Percentiles rank a stretch among this genome's conserved stretches.
Evolutionary conservation across 2,797 vertebrate species (phyloP).

Genomic region (Argyrosomus regius): DNA sequence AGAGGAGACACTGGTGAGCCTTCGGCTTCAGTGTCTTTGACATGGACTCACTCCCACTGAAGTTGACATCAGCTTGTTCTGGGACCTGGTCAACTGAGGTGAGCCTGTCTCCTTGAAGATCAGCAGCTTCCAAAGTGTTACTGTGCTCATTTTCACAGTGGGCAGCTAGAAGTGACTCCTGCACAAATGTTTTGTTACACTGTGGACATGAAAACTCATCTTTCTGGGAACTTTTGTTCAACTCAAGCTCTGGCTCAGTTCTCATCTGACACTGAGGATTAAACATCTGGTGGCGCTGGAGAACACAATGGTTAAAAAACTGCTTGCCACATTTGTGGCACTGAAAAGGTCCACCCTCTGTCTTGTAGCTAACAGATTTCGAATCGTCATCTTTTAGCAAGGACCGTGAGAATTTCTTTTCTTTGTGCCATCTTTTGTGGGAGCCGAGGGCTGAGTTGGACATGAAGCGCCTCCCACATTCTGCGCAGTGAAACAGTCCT

Average conservation of each 20-base stretch:
- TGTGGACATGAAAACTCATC: constrained; percentile 56
- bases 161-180: constrained; percentile 52
- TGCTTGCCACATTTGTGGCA: constrained; percentile 81
- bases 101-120: constrained; percentile 28
- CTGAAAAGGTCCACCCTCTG: constrained; percentile 75
- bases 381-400: constrained; percentile 67
- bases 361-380: constrained; percentile 49
- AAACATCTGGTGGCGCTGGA: constrained; percentile 80
- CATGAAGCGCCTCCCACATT: constrained; percentile 84
- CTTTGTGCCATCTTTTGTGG: constrained; percentile 85
- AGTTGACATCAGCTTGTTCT: constrained; percentile 2
- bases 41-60: neutral
- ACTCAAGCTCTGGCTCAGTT: constrained; percentile 27
- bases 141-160: constrained; percentile 67
- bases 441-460: constrained; percentile 85
- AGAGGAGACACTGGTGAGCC: constrained; percentile 78
- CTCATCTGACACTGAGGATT: constrained; percentile 68
- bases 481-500: constrained; percentile 77
- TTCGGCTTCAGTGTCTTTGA: constrained; percentile 50
- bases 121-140: constrained; percentile 28
- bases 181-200: constrained; percentile 67
- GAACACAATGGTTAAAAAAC: constrained; percentile 81
- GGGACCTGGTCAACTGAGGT: neutral
- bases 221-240: neutral
- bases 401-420: constrained; percentile 74